Base-by-base conservation (phyloP, 2,797 vertebrate species). In the Hoplostethus atlanticus region DNA sequence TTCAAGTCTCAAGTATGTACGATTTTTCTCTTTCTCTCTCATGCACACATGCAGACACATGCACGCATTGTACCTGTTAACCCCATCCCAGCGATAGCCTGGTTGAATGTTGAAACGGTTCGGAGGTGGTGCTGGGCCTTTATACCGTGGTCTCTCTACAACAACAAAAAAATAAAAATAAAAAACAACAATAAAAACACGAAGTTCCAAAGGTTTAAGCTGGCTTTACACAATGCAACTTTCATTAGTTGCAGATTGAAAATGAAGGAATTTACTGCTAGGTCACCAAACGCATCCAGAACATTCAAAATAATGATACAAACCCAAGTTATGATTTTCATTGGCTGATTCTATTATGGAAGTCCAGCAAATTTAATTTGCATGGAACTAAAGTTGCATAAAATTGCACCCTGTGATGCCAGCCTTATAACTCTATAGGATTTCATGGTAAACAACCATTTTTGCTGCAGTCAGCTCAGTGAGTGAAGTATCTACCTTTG, bases 11-110 rank as follows among this genome's bases (percentile, higher is more conserved):
- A 44, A 12, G 3, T 44, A 13, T 44, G 42, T 12, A 12, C 13
- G 12, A 44, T 42, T 10, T 42, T 2, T 40, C 0, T 40, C 9
- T 40, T 40, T 40, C 9, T 9, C 42, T 40, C 47, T 6, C 12
- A 25, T 40, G 40, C 38, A 48, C 54, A 31, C 54, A 52, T 38
- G 36, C 42, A 59, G 8, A 30, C 36, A 52, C 34, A 68, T 15
- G 48, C 17, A 47, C 25, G 38, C 16, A 73, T 9, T 53, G 1
- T 92, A 99, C 98, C 98, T 97, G 93, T 99, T 95, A 58, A 97
- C 95, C 2, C 98, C 98, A 13, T 99, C 98, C 98, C 98, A 99
- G 73, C 98, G 97, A 86, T 98, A 96, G 6, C 98, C 98, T 0
- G 98, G 98, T 92, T 88, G 94, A 66, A 99, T 90, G 76, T 97